Evolutionary conservation across 2,797 vertebrate species (phyloP).

Genomic region (Mareca strepera): DNA sequence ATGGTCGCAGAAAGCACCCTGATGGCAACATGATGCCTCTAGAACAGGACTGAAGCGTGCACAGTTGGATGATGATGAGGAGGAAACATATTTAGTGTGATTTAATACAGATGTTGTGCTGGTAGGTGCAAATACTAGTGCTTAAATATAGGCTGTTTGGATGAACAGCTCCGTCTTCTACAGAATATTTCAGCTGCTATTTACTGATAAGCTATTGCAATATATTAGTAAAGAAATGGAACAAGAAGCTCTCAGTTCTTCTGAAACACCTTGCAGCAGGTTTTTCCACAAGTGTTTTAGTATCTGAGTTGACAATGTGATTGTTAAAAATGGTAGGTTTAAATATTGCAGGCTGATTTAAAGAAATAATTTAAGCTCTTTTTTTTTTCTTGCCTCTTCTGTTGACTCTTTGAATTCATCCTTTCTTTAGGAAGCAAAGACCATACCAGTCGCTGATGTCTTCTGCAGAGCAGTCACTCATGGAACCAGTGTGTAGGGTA

Average conservation of each 20-base stretch:
- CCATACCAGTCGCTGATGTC: background rate
- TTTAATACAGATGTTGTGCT: background rate
- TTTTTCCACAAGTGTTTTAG: background rate
- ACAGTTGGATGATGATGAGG: background rate
- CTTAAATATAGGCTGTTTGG: background rate
- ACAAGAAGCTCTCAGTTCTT: background rate
- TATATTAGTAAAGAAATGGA: background rate
- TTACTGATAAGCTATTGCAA: no score
- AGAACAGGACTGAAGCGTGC: background rate
- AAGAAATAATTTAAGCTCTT: background rate
- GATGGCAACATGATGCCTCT: background rate
- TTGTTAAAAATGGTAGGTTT: conserved; percentile 8
- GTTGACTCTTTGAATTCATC: background rate
- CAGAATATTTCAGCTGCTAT: background rate
- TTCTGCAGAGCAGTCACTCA: background rate
- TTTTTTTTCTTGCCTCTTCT: background rate
- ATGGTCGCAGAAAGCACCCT: background rate
- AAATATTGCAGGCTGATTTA: conserved; percentile 27
- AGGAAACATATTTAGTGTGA: background rate
- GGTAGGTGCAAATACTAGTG: background rate
- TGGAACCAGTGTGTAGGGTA: background rate
- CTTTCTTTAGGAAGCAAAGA: conserved; percentile 36
- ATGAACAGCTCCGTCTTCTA: background rate
- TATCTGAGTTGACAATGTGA: background rate
- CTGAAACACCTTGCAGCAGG: background rate